Conservation (phyloP, 2,113 vertebrate species). For the Orycteropus afer region DNA sequence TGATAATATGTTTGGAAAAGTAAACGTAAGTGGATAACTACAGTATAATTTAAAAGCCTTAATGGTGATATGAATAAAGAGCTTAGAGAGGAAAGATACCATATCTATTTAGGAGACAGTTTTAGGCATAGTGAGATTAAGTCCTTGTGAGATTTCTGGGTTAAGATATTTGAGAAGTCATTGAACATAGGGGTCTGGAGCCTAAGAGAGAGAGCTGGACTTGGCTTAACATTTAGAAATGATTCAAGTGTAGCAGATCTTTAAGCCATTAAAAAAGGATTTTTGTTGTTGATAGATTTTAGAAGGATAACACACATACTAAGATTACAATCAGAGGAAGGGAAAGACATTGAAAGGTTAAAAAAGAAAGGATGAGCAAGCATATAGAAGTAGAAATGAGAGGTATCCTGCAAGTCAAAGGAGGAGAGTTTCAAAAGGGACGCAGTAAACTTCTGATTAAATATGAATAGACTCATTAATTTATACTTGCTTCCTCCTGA, state of each 20-base stretch:
- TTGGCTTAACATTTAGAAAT: not conserved
- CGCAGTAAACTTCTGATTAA: not conserved
- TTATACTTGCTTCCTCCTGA: too few species aligned
- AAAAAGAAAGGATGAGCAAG: not conserved
- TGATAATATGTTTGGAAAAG: not conserved
- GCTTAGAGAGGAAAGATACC: not conserved
- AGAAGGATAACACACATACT: not conserved
- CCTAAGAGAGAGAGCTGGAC: not conserved
- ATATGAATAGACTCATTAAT: not conserved
- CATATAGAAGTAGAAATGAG: not conserved
- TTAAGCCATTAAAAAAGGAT: not conserved
- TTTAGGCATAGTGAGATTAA: slow-evolving; percentile 10
- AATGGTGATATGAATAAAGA: not conserved
- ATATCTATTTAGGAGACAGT: not conserved
- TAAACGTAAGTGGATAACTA: not conserved
- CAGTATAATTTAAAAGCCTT: not conserved
- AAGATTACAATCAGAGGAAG: slow-evolving; percentile 7
- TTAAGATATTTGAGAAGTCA: slow-evolving; percentile 19
- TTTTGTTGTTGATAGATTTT: slow-evolving; percentile 20
- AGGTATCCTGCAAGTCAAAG: not conserved
- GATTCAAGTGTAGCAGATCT: not conserved
- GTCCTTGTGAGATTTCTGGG: not conserved
- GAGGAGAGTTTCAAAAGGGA: not conserved
- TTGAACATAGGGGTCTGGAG: not conserved
- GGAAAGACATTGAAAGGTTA: not conserved